These are phyloP conservation scores for Pelodiscus sinensis DNA, from an alignment of 2,113 vertebrate genomes.

Conservation along the genomic window DNA sequence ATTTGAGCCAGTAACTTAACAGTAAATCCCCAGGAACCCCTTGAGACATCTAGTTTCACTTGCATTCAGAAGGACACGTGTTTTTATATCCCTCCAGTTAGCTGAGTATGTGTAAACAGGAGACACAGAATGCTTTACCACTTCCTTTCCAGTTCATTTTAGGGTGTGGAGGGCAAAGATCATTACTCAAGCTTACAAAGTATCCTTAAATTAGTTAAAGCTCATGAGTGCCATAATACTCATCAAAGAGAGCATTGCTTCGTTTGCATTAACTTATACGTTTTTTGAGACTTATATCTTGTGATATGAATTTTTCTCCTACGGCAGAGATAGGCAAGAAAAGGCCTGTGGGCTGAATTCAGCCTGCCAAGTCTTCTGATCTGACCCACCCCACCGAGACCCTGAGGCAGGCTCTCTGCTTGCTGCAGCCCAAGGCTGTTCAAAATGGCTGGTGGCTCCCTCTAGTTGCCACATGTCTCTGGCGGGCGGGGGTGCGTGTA, in stretches of 20 bases:
- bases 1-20: neutral
- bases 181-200: conserved; percentile 7
- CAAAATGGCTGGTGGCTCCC: no score
- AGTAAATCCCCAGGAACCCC: neutral
- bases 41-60: neutral
- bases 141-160: conserved; percentile 59
- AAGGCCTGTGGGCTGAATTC: no score
- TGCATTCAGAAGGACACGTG: neutral
- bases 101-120: conserved; percentile 12
- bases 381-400: no score
- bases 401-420: no score
- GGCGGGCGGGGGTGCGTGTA: no score
- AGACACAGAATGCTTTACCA: conserved; percentile 1
- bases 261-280: neutral
- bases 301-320: conserved; percentile 19
- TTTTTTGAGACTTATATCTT: conserved; percentile 53
- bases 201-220: conserved; percentile 33
- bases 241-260: conserved; percentile 37
- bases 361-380: no score
- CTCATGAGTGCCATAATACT: conserved; percentile 55
- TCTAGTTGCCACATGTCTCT: no score
- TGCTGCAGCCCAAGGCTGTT: no score
- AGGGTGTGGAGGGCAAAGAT: conserved; percentile 63
- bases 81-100: neutral
- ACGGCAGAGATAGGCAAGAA: neutral